Conservation (phyloP, 2,888 invertebrate species). For the Diadegma fenestrale region DNA sequence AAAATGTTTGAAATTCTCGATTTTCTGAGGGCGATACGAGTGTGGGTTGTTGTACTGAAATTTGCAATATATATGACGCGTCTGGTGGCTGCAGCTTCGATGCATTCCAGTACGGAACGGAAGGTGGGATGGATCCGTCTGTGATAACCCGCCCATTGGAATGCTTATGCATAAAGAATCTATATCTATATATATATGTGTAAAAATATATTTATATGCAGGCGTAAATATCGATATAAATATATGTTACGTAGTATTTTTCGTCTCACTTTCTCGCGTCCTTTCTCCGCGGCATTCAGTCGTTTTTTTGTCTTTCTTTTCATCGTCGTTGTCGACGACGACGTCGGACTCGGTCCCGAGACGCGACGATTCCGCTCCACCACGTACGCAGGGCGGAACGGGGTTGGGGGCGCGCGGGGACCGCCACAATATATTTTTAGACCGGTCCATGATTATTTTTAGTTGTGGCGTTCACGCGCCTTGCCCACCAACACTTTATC, state of each 20-base stretch:
- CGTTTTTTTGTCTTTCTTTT: constrained; percentile 16
- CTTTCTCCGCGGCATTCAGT: constrained; percentile 34
- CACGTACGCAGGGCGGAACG: constrained; percentile 58
- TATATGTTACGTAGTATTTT: constrained; percentile 72
- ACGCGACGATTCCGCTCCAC: constrained; percentile 46
- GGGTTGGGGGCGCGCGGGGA: constrained; percentile 57
- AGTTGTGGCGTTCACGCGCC: constrained; percentile 80
- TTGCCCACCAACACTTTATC: constrained; percentile 76
- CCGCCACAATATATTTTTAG: constrained; percentile 81
- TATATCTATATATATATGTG: constrained; percentile 68
- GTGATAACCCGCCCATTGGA: constrained; percentile 84
- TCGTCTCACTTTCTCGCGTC: constrained; percentile 55
- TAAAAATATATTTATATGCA: constrained; percentile 23
- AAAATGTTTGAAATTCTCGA: not conserved
- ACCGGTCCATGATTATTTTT: constrained; percentile 83
- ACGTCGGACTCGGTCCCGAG: constrained; percentile 50
- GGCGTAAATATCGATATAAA: constrained; percentile 22
- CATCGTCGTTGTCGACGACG: constrained; percentile 33
- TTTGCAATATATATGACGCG: constrained; percentile 40
- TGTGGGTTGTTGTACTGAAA: not conserved
- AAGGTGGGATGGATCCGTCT: constrained; percentile 83
- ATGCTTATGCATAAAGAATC: constrained; percentile 75
- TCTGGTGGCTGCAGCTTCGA: constrained; percentile 61
- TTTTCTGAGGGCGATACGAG: not conserved
- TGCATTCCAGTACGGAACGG: constrained; percentile 73